Conservation (phyloP, 35 echinoderm and acorn worm species). For the Ophioderma brevispina region DNA sequence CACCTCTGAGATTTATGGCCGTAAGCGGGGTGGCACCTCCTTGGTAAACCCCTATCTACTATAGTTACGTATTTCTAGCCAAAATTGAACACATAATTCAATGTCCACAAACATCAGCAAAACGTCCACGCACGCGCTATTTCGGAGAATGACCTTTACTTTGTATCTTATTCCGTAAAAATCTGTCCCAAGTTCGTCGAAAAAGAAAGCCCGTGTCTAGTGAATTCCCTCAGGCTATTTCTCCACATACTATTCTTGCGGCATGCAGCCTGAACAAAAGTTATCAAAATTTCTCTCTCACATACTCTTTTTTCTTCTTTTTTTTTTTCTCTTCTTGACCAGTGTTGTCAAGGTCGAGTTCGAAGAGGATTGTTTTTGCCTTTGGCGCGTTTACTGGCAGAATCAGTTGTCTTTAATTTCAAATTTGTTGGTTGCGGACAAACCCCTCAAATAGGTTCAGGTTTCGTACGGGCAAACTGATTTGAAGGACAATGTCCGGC, state of each 20-base stretch:
- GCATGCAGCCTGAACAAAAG: background rate
- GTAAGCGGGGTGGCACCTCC: background rate
- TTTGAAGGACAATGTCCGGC: background rate
- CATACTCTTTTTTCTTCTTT: no score
- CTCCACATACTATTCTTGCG: background rate
- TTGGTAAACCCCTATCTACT: background rate
- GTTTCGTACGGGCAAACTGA: background rate
- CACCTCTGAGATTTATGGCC: background rate
- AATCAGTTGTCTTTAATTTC: conserved; percentile 11
- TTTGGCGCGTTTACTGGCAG: background rate
- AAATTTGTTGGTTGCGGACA: background rate
- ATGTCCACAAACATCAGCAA: background rate
- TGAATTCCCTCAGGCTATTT: background rate
- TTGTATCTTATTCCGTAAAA: background rate
- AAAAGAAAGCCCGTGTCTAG: background rate
- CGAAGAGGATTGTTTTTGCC: conserved; percentile 5
- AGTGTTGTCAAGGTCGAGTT: background rate
- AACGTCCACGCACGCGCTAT: background rate
- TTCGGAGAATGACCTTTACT: background rate
- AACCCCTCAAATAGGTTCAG: background rate
- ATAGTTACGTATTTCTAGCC: background rate
- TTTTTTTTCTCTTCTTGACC: background rate
- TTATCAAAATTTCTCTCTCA: background rate
- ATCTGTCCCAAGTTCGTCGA: background rate
- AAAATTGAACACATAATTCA: background rate